A percentile compares a stretch with the other conserved stretches of the same genome.
phyloP scores from a whole-genome alignment of 1,140 invertebrate genomes.

The Andrena cerasifolii region DNA sequence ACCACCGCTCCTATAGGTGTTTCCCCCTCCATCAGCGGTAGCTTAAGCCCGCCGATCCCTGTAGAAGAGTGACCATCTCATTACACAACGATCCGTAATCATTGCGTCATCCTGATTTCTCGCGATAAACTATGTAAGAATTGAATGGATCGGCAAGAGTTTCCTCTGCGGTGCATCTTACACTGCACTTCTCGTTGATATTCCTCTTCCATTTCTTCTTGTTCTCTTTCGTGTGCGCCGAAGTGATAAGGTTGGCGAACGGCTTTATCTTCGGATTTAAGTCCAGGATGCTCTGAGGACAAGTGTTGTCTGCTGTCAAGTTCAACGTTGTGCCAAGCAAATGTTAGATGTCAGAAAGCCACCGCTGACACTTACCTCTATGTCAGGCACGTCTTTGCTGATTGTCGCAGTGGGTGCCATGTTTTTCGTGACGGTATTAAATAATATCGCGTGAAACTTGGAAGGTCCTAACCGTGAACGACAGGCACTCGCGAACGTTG shows the following conservation, averaged over 20 bases:
- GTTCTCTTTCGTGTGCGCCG: slow-evolving; percentile 91
- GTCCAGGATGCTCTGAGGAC: slow-evolving; percentile 89
- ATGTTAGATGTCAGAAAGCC: neutral
- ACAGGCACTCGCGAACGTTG: neutral
- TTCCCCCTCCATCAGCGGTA: too few species aligned
- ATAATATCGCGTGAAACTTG: neutral
- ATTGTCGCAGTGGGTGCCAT: slow-evolving; percentile 73
- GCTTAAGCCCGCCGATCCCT: too few species aligned
- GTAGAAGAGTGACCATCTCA: too few species aligned
- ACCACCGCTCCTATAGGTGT: too few species aligned
- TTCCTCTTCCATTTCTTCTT: slow-evolving; percentile 99
- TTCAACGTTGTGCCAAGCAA: too few species aligned
- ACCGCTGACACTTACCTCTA: slow-evolving; percentile 84
- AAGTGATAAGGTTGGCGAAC: slow-evolving; percentile 90
- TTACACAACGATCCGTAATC: too few species aligned
- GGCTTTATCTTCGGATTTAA: slow-evolving; percentile 92
- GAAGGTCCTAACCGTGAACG: slow-evolving; percentile 1
- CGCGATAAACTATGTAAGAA: too few species aligned
- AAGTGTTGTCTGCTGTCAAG: neutral
- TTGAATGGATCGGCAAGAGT: too few species aligned
- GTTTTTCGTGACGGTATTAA: neutral
- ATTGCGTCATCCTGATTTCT: too few species aligned
- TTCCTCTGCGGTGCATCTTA: slow-evolving; percentile 82
- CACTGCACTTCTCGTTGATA: slow-evolving; percentile 90
- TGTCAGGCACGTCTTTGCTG: slow-evolving; percentile 87